Conservation (phyloP, 1,140 invertebrate species). For the Nasonia giraulti region DNA sequence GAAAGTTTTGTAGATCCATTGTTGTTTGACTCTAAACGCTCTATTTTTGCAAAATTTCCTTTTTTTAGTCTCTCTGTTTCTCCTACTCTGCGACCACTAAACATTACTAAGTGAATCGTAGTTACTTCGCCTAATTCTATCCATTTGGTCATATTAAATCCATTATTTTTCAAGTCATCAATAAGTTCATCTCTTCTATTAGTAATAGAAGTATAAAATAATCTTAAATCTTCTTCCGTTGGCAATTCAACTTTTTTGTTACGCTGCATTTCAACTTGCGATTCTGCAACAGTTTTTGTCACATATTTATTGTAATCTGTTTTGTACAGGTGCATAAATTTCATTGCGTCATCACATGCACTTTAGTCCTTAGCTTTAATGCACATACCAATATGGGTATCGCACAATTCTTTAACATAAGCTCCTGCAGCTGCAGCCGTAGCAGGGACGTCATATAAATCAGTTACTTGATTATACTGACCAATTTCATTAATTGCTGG, state of each 20-base stretch:
- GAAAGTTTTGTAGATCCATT: not conserved
- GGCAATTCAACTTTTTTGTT: not conserved
- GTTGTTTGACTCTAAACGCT: not conserved
- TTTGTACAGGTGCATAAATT: not conserved
- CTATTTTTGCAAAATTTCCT: not conserved
- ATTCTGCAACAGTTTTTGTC: not conserved
- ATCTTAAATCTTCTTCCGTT: not conserved
- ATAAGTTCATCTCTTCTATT: not conserved
- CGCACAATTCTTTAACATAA: not conserved
- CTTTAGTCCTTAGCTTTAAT: not conserved
- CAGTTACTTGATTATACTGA: not conserved
- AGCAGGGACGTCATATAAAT: not conserved
- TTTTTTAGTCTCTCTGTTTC: not conserved
- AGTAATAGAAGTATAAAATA: not conserved
- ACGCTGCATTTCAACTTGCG: not conserved
- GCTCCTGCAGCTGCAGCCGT: not conserved
- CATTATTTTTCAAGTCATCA: not conserved
- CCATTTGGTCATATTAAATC: not conserved
- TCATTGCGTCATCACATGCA: not conserved
- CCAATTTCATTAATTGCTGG: not conserved
- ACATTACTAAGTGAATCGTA: not conserved
- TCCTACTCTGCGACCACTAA: not conserved
- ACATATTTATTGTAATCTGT: not conserved
- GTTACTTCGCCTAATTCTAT: not conserved
- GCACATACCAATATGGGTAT: not conserved